Conservation (phyloP, 2,888 invertebrate species). For the Conops quadrifasciatus region DNA sequence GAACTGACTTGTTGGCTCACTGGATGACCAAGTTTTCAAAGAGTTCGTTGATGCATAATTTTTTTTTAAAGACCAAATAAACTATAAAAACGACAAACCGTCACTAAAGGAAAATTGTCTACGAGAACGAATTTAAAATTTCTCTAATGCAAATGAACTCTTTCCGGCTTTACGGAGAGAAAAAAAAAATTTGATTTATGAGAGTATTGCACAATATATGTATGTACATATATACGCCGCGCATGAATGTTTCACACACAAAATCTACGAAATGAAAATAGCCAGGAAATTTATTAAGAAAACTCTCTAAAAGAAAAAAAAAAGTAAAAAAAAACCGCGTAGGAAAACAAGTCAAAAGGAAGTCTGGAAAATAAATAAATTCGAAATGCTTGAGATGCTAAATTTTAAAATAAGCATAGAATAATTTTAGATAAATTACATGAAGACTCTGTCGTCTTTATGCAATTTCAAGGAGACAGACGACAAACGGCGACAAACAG, state of each 20-base stretch:
- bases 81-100: no score
- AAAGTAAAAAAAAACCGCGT: not conserved
- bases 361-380: conserved; percentile 2
- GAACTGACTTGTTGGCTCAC: no score
- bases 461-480: not conserved
- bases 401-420: conserved; percentile 19
- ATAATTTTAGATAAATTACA: conserved; percentile 13
- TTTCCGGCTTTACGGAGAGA: not conserved
- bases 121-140: not conserved
- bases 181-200: not conserved
- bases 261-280: not conserved
- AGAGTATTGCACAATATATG: not conserved
- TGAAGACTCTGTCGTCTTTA: not conserved
- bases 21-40: no score
- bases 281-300: no score
- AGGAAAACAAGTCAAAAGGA: not conserved
- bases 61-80: no score
- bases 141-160: not conserved
- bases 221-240: not conserved
- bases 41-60: no score
- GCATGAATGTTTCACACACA: not conserved
- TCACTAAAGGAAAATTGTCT: not conserved
- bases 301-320: not conserved
- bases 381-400: conserved; percentile 1
- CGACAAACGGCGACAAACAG: no score